A percentile compares a stretch with the other conserved stretches of the same genome.
Evolutionary conservation across 2,888 invertebrate species (phyloP).

Genomic region (Nephrotoma guestfalica): DNA sequence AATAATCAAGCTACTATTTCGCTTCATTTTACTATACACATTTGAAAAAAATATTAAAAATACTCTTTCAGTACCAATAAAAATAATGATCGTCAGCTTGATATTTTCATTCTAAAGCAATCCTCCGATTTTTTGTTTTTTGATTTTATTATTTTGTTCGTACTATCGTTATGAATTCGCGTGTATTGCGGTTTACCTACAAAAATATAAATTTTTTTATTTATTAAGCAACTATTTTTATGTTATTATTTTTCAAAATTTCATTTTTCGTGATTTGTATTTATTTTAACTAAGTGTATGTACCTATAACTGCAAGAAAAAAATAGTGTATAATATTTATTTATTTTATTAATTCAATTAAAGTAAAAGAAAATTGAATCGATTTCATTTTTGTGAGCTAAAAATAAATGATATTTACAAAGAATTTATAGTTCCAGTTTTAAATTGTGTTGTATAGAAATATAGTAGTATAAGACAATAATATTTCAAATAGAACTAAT

Average conservation of each 20-base stretch:
- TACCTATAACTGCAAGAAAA: too few species aligned
- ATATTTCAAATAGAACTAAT: neutral
- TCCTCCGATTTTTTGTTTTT: neutral
- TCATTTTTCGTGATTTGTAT: neutral
- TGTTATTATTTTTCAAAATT: neutral
- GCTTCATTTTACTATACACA: neutral
- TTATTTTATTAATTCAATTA: neutral
- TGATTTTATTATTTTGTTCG: neutral
- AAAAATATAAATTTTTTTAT: neutral
- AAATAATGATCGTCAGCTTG: neutral
- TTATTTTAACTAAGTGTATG: neutral
- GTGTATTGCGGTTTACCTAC: neutral
- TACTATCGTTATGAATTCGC: neutral
- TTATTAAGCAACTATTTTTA: neutral
- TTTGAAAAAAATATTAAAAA: neutral
- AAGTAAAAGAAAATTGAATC: neutral
- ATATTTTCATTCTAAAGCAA: neutral
- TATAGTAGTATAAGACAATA: neutral
- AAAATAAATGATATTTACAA: neutral
- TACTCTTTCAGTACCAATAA: neutral
- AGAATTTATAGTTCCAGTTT: neutral
- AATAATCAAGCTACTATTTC: neutral
- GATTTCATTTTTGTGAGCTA: neutral
- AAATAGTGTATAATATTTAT: neutral
- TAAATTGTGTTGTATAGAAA: neutral